Evolutionary conservation across 2,797 vertebrate genomes (phyloP), one percentile per base, ranked within the genome.

Genomic region (Emydoidea blandingii): DNA sequence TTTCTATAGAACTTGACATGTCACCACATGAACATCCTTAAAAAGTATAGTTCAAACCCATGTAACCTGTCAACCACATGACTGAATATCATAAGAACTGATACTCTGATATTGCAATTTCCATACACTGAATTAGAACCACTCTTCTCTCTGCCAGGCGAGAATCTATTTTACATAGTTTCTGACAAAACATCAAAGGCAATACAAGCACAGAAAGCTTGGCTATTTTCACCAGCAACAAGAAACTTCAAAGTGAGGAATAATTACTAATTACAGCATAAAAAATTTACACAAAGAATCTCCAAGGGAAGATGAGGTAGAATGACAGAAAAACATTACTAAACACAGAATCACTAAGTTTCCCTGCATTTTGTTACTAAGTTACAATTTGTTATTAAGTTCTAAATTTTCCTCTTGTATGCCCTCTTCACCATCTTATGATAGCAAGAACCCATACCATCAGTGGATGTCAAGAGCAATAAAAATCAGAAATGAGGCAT

Each of bases 211-310:
- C 82, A 16, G n/a, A 29, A 92, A 41, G 25, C 56, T 68, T 16
- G 8, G 44, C 37, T 84, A 23, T 21, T 91, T 72, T 82, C 34
- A 82, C 1, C 0, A 91, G 89, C 12, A 37, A 85, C 8, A 80
- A 85, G 50, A 85, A 4, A 81, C 10, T 49, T n/a, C 11, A 59
- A 95, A 88, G n/a, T n/a, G 93, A 83, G 56, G 91, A 85, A 57
- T 50, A 90, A 91, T 80, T 44, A 44, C 37, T 68, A 41, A 27
- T 44, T 88, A 8, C 19, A 49, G 54, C 81, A 68, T 0, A 62
- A 3, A 88, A 94, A 62, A 10, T 44, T 34, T 86, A 92, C 89
- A 83, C 79, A 90, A 84, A 41, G 12, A 87, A 78, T 62, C 59
- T 14, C 31, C 31, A 62, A 18, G 14, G 59, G 19, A 19, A 15